A percentile compares a stretch with the other conserved stretches of the same genome.
Conservation (phyloP, 2,888 invertebrate genomes). For the Priapulus caudatus region DNA sequence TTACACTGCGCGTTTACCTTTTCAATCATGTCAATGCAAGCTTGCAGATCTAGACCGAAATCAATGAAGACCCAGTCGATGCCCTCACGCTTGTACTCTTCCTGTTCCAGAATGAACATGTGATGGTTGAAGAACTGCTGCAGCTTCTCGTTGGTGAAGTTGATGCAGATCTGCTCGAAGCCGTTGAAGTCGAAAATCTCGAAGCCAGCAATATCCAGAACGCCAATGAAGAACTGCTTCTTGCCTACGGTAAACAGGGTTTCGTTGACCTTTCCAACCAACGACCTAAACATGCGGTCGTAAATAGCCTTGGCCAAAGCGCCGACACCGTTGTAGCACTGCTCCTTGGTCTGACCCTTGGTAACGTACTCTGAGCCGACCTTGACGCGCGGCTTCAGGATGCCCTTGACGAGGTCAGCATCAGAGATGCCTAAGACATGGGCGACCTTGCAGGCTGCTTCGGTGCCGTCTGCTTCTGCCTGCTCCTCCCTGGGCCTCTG, state of each 20-base stretch:
- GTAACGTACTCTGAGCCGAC: conserved; percentile 43
- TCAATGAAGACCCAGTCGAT: conserved; percentile 42
- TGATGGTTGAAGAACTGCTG: conserved; percentile 47
- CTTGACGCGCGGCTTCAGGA: conserved; percentile 44
- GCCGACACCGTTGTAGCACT: conserved; percentile 36
- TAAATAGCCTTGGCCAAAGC: conserved; percentile 42
- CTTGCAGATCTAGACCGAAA: conserved; percentile 20
- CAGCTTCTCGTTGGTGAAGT: conserved; percentile 44
- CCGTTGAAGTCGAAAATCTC: conserved; percentile 45
- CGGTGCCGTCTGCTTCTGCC: conserved; percentile 90
- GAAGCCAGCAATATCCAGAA: conserved; percentile 45
- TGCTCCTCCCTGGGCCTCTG: conserved; percentile 99
- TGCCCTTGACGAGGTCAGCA: conserved; percentile 38
- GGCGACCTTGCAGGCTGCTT: conserved; percentile 41
- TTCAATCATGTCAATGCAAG: conserved; percentile 3
- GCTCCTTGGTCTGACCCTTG: conserved; percentile 44
- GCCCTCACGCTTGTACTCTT: conserved; percentile 41
- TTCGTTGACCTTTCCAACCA: conserved; percentile 40
- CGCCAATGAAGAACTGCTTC: conserved; percentile 32
- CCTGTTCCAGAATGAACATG: conserved; percentile 45
- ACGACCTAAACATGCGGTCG: conserved; percentile 42
- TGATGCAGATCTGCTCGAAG: conserved; percentile 45
- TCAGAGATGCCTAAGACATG: conserved; percentile 38
- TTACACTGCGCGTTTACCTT: no score
- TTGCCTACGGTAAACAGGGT: neutral